Base-by-base conservation (phyloP, 2,797 vertebrate species). In the Poecilia gillii region DNA sequence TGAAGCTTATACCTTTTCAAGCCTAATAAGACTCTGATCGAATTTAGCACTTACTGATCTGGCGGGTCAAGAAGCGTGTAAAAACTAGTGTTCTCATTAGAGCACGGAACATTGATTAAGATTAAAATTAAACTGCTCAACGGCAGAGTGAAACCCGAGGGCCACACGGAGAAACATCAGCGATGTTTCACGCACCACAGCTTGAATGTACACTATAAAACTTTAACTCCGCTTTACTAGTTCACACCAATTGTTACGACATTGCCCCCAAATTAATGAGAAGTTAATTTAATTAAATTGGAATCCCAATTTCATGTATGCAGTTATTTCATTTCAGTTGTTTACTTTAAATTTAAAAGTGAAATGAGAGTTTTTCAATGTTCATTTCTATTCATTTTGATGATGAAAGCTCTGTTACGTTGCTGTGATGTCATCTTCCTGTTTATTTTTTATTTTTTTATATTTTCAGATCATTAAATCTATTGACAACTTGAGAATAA, bases 41-140 rank as follows among this genome's bases (percentile, higher is more conserved):
- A 85, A 91, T 89, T 92, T 85, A 89, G 89, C 84, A 59, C 84
- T 84, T 91, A 88, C 79, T 88, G 85, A 91, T 91, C 83, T 88
- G 84, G 84, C 89, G 87, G 94, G 91, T 90, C 93, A 93, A 91
- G 85, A 89, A 90, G 93, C 91, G 86, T 92, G 89, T 92, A 91
- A 90, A 90, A 93, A 92, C 81, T 87, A 87, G 89, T 90, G 90
- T 93, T 92, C 88, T 93, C 91, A 93, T 94, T 95, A 94, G 84
- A 80, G 89, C 86, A 89, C 7, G 85, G 88, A 93, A 93, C 93
- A 93, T 92, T 94, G 93, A 95, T 95, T 94, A 91, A 91, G 92
- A 93, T 93, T 91, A 93, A 92, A 93, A 88, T 93, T 87, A 90
- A 94, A 92, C 86, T 85, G 89, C 36, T 57, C 81, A 89, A 79